A percentile compares a stretch with the other conserved stretches of the same genome.
These are phyloP conservation scores for Amazona guildingii DNA, from an alignment of 2,113 vertebrate genomes.

Conservation along the genomic window DNA sequence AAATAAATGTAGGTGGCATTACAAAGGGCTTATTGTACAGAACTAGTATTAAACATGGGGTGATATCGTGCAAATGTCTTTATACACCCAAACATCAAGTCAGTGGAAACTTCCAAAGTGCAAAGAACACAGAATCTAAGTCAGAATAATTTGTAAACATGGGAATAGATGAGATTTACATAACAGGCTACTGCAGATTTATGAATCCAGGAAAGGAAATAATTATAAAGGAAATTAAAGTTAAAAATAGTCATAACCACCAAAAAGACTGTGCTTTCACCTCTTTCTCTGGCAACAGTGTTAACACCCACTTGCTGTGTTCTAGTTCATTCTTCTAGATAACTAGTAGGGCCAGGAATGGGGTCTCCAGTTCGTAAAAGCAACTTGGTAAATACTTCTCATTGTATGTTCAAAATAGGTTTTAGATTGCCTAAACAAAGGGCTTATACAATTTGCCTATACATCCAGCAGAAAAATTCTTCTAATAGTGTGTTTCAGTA, in stretches of 20 bases:
- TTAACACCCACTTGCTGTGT: conserved; percentile 24
- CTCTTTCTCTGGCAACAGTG: conserved; percentile 29
- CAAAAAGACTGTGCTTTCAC: conserved; percentile 25
- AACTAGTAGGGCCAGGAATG: conserved; percentile 15
- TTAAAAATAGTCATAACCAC: conserved; percentile 47
- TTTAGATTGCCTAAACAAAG: conserved; percentile 49
- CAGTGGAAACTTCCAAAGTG: conserved; percentile 34
- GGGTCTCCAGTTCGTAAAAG: conserved; percentile 19
- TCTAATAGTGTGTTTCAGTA: conserved; percentile 9
- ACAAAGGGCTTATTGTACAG: neutral
- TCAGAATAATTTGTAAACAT: conserved; percentile 65
- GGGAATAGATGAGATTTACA: conserved; percentile 16
- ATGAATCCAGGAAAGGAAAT: conserved; percentile 46
- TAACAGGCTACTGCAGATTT: conserved; percentile 40
- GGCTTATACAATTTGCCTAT: neutral
- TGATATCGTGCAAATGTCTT: neutral
- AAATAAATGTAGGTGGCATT: conserved; percentile 29
- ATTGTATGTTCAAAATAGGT: conserved; percentile 32
- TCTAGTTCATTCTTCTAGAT: conserved; percentile 24
- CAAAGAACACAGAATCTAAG: conserved; percentile 20
- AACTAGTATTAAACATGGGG: conserved; percentile 14
- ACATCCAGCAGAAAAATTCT: conserved; percentile 18
- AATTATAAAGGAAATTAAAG: conserved; percentile 45
- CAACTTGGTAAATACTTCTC: conserved; percentile 37
- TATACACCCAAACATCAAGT: conserved; percentile 20